phyloP scores from a whole-genome alignment of 2,797 vertebrate species.

The Parauchenoglanis ngamensis region DNA sequence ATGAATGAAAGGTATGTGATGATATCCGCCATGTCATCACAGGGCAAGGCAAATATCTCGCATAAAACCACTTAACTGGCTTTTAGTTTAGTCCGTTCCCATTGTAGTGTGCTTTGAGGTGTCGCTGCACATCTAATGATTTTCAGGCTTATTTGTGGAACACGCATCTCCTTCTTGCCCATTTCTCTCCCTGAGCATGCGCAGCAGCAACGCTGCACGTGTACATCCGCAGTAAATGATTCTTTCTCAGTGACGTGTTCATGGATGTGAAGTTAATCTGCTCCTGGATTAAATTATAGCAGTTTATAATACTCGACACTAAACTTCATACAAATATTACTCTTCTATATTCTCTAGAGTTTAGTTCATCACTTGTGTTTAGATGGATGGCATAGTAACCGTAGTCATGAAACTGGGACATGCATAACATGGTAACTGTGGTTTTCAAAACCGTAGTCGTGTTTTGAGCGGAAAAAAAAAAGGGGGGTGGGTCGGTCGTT shows the following conservation, averaged over 20 bases:
- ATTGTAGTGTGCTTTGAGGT: too few species aligned
- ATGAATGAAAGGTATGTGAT: too few species aligned
- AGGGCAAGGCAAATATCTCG: too few species aligned
- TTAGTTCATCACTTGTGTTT: neutral
- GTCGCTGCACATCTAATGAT: too few species aligned
- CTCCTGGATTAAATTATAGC: neutral
- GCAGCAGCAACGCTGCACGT: neutral
- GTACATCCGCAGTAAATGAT: neutral
- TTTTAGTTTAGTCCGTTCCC: too few species aligned
- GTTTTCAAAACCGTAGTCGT: neutral
- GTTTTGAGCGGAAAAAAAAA: neutral
- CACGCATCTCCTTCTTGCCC: rapidly evolving
- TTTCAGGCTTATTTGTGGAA: too few species aligned
- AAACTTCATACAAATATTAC: neutral
- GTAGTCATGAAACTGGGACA: neutral
- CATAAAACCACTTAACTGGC: too few species aligned
- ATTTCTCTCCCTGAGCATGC: neutral
- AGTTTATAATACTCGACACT: neutral
- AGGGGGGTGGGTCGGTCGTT: neutral
- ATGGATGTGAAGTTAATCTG: neutral
- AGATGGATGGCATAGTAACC: slow-evolving; percentile 4
- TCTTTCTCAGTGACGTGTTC: neutral
- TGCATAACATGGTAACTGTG: neutral
- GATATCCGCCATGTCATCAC: too few species aligned
- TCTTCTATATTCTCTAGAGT: neutral